Conservation (phyloP, 2,113 vertebrate species). For the Colistium nudipinnis region DNA sequence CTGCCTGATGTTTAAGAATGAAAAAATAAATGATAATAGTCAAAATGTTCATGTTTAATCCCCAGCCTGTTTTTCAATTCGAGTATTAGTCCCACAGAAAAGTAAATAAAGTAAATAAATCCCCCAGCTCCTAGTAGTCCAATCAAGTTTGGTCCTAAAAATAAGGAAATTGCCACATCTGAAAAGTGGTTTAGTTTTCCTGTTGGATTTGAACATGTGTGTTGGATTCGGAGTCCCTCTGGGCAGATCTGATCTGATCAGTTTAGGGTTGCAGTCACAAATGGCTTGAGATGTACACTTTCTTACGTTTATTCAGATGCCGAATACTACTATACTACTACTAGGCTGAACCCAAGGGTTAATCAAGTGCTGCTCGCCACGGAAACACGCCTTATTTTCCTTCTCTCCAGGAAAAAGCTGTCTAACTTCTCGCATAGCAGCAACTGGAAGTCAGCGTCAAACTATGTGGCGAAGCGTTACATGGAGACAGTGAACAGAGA, state of each 20-base stretch:
- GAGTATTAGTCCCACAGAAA: conserved; percentile 15
- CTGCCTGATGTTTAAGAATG: neutral
- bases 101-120: neutral
- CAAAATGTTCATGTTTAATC: conserved; percentile 26
- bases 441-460: conserved; percentile 95
- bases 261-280: neutral
- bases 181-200: neutral
- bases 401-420: conserved; percentile 90
- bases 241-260: neutral
- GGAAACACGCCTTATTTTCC: neutral
- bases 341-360: rapidly evolving
- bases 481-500: conserved; percentile 88
- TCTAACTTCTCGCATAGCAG: conserved; percentile 94
- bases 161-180: neutral
- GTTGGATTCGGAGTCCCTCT: neutral
- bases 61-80: neutral
- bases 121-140: neutral
- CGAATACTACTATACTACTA: too few species aligned
- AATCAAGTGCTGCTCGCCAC: neutral
- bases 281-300: neutral
- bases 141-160: conserved; percentile 17
- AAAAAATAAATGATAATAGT: neutral
- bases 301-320: neutral
- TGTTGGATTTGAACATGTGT: neutral
- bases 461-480: conserved; percentile 95